A percentile compares a stretch with the other conserved stretches of the same genome.
These are phyloP conservation scores for Acrocyrtus sp. DNA, from an alignment of 2,888 invertebrate genomes.

Conservation along the genomic window DNA sequence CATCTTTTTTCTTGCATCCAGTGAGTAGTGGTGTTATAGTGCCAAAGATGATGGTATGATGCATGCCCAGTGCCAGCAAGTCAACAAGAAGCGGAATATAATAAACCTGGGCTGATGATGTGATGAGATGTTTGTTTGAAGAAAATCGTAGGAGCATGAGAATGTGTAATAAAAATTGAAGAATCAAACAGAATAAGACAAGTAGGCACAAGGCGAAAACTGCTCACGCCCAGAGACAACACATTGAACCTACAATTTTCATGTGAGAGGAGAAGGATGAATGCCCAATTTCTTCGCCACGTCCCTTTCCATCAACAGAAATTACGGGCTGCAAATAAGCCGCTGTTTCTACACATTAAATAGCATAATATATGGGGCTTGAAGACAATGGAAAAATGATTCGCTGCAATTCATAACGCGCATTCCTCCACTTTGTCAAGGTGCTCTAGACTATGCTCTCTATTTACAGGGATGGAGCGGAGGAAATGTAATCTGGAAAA, in stretches of 20 bases:
- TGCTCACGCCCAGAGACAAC: slow-evolving; percentile 63
- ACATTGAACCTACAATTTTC: slow-evolving; percentile 62
- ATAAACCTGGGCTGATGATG: slow-evolving; percentile 12
- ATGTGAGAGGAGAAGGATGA: slow-evolving; percentile 49
- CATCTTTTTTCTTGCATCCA: too few species aligned
- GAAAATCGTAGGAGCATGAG: slow-evolving; percentile 38
- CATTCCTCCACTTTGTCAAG: too few species aligned
- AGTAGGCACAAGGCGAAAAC: slow-evolving; percentile 61
- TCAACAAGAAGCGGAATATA: slow-evolving; percentile 7
- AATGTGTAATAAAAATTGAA: slow-evolving; percentile 40
- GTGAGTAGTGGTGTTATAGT: background rate
- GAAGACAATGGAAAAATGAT: background rate
- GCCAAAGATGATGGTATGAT: background rate
- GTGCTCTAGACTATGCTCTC: too few species aligned
- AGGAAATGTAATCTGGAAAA: too few species aligned
- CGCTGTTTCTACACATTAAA: too few species aligned
- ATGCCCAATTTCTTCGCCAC: slow-evolving; percentile 53
- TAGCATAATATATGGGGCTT: too few species aligned
- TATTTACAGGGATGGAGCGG: too few species aligned
- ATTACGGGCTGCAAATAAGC: slow-evolving; percentile 54
- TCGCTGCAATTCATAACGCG: background rate
- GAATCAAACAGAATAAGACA: slow-evolving; percentile 51
- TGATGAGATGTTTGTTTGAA: slow-evolving; percentile 18
- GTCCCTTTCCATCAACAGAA: slow-evolving; percentile 54
- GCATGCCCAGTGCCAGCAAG: slow-evolving; percentile 1